Base-by-base conservation (phyloP, 2,113 vertebrate genomes). In the Pardalotus punctatus region DNA sequence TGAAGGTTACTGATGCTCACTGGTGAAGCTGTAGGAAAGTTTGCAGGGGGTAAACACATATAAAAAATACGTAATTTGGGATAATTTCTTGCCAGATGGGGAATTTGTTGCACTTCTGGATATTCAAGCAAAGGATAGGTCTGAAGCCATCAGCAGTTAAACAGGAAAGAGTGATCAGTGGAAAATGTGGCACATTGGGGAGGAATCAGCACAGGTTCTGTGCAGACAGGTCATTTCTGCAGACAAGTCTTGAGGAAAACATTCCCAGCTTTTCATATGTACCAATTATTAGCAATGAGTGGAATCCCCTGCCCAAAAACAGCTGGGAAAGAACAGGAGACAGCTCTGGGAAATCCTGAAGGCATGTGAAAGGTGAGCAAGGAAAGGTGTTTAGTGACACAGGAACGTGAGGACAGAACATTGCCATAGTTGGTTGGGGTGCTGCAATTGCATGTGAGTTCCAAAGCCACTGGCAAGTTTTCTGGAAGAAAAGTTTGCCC, bases 331-430 rank as follows among this genome's bases (percentile, higher is more conserved):
- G 42, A 42, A 24, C 47, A 9, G 14, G 47, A 61, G 43, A 14
- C 29, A 60, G 42, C 43, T 82, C n/a, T 88, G 43, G 57, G 24
- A 90, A 77, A 28, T 70, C 53, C 12, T 12, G 9, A 66, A 79
- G 51, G 79, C 9, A 4, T 12, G 1, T 24, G 56, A 25, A 60
- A 58, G 19, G 21, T 58, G 67, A 79, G 53, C 40, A 38, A 31
- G 62, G 48, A 80, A 60, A 14, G 53, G 33, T 29, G 14, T 47
- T 61, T 12, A 36, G 64, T 54, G 38, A 10, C 33, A 33, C 22
- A 33, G 25, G 43, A 58, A 22, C 0, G 0, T 42, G 43, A 29
- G 57, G 48, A n/a, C 35, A 14, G 36, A 50, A 42, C 0, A 0
- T 71, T 76, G 62, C 19, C 42, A 35, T 28, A 4, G 36, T 36